phyloP scores from a whole-genome alignment of 1,140 invertebrate species.

The Oreohelix idahoensis region DNA sequence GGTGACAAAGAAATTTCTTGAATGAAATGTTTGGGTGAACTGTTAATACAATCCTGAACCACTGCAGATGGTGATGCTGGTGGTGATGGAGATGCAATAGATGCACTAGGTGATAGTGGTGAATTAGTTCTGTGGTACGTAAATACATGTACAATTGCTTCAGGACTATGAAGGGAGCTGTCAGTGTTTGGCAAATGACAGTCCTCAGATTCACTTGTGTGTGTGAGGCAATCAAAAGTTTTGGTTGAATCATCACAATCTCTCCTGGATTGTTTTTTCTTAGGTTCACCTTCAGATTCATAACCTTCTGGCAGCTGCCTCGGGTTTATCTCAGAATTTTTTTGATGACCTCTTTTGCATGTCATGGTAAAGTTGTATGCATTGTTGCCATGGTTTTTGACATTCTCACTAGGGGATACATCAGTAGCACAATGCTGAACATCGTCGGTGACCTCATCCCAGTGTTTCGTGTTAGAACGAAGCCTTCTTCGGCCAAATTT shows the following conservation, averaged over 20 bases:
- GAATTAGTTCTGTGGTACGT: not conserved
- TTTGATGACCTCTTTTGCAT: not conserved
- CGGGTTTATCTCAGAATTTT: not conserved
- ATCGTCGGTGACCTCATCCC: not conserved
- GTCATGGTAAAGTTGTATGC: not conserved
- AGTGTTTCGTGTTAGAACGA: not conserved
- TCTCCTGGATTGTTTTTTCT: not conserved
- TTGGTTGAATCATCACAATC: not conserved
- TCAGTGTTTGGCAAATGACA: not conserved
- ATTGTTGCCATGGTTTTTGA: not conserved
- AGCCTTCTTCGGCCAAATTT: not conserved
- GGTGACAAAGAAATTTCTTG: not conserved
- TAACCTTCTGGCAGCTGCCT: not conserved
- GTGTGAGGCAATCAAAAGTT: too few species aligned
- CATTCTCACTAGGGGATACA: too few species aligned
- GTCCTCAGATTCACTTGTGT: not conserved
- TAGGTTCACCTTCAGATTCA: not conserved
- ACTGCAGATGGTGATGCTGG: not conserved
- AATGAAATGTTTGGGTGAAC: not conserved
- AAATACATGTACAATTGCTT: not conserved
- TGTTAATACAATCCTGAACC: not conserved
- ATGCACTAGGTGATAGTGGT: not conserved
- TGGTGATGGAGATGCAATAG: too few species aligned
- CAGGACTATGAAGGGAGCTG: not conserved
- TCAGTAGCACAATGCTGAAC: not conserved